Conservation (phyloP, 2,888 invertebrate genomes). For the Phragmatobia fuliginosa region DNA sequence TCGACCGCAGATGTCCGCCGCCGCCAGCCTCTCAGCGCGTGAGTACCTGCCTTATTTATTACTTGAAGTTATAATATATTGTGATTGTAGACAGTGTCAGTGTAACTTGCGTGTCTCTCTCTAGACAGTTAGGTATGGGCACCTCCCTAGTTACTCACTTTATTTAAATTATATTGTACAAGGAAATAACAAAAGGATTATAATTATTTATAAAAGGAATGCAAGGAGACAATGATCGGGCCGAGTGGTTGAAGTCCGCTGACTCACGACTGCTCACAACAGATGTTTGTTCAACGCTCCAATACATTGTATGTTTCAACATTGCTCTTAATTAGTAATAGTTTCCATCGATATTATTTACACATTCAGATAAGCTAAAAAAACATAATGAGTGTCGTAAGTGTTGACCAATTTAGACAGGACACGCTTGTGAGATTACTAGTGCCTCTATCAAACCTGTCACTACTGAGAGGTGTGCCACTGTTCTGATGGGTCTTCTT, state of each 20-base stretch:
- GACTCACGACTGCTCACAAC: conserved; percentile 11
- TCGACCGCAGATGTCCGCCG: conserved; percentile 87
- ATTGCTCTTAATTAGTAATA: background rate
- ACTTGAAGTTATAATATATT: background rate
- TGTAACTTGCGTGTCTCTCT: background rate
- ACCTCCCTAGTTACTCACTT: background rate
- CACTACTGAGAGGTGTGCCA: background rate
- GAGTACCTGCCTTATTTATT: conserved; percentile 73
- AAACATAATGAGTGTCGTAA: background rate
- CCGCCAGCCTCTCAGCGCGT: conserved; percentile 91
- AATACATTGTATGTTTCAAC: conserved; percentile 1
- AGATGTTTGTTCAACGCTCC: conserved; percentile 2
- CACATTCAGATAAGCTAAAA: background rate
- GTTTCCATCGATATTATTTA: background rate
- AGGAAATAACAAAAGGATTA: conserved; percentile 3
- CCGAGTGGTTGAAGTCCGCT: conserved; percentile 32
- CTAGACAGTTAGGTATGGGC: background rate
- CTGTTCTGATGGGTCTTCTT: background rate
- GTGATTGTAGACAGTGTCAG: background rate
- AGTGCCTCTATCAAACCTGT: background rate
- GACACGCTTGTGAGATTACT: background rate
- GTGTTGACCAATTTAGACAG: background rate
- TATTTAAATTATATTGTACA: background rate
- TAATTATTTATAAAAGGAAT: conserved; percentile 27
- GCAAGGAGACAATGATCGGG: conserved; percentile 31